Evolutionary conservation across 2,797 vertebrate species (phyloP).

Genomic region (Acipenser ruthenus): DNA sequence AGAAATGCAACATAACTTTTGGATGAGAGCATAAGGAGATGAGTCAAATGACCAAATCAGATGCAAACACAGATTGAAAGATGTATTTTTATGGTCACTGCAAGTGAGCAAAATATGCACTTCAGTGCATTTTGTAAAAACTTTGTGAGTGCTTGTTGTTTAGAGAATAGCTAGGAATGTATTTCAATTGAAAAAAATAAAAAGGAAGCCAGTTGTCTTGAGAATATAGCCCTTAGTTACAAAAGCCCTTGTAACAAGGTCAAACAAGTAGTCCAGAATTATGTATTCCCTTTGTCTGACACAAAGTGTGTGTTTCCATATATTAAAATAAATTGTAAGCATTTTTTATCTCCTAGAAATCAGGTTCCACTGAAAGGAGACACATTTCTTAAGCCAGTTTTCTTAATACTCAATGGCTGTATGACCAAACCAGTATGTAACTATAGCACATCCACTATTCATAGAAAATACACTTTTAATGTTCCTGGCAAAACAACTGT

Average conservation of each 20-base stretch:
- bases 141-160: slow-evolving; percentile 12
- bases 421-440: slow-evolving; percentile 1
- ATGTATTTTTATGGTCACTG: too few relatives aligned
- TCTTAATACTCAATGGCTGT: slow-evolving; percentile 12
- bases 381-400: slow-evolving; percentile 36
- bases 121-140: slow-evolving; percentile 13
- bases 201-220: slow-evolving; percentile 44
- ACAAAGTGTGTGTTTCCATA: slow-evolving; percentile 32
- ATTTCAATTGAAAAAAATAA: slow-evolving; percentile 53
- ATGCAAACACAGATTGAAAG: too few relatives aligned
- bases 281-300: slow-evolving; percentile 37
- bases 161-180: slow-evolving; percentile 45
- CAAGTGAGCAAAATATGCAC: too few relatives aligned
- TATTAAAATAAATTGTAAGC: slow-evolving; percentile 53
- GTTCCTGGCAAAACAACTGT: too few relatives aligned
- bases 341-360: slow-evolving; percentile 40
- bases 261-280: slow-evolving; percentile 43
- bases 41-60: too few relatives aligned
- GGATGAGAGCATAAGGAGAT: too few relatives aligned
- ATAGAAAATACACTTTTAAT: too few relatives aligned
- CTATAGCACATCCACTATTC: too few relatives aligned
- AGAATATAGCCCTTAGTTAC: slow-evolving; percentile 51
- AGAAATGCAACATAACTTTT: too few relatives aligned
- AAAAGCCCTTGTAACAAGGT: slow-evolving; percentile 48
- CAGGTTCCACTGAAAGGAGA: slow-evolving; percentile 34